phyloP scores from a whole-genome alignment of 2,113 vertebrate genomes.

The Egretta garzetta region DNA sequence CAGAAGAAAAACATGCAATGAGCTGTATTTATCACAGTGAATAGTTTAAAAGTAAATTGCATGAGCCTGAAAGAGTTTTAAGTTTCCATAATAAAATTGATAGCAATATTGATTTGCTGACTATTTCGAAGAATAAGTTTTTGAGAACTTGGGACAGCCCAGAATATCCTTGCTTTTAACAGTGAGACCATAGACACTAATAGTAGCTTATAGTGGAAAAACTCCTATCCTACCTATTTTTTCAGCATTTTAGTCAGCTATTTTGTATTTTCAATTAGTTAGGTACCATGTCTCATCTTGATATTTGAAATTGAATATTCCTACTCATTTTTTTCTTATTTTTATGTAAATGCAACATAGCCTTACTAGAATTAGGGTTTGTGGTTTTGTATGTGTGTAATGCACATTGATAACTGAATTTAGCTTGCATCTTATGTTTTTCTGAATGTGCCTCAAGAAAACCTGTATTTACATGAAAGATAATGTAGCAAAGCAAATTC shows the following conservation, averaged over 20 bases:
- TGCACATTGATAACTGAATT: not conserved
- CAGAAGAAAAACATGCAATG: not conserved
- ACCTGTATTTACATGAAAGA: not conserved
- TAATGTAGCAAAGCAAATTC: constrained; percentile 6
- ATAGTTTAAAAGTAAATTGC: not conserved
- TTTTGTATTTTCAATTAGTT: not conserved
- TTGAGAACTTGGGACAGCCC: not conserved
- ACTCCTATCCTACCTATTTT: not conserved
- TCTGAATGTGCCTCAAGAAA: not conserved
- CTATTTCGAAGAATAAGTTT: constrained; percentile 16
- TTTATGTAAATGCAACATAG: not conserved
- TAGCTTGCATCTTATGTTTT: not conserved
- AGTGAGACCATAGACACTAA: not conserved
- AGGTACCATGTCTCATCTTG: not conserved
- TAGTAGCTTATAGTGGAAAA: not conserved
- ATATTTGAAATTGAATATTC: not conserved
- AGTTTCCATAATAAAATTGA: constrained; percentile 7
- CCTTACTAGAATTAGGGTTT: not conserved
- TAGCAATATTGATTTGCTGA: constrained; percentile 8
- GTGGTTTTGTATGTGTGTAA: not conserved
- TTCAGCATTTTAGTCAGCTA: not conserved
- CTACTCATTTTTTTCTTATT: not conserved
- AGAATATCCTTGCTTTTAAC: not conserved
- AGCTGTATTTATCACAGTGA: constrained; percentile 1
- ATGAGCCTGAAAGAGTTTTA: not conserved